A percentile compares a stretch with the other conserved stretches of the same genome.
These are phyloP conservation scores for Pasiphila rectangulata DNA, from an alignment of 2,888 invertebrate genomes.

Conservation along the genomic window DNA sequence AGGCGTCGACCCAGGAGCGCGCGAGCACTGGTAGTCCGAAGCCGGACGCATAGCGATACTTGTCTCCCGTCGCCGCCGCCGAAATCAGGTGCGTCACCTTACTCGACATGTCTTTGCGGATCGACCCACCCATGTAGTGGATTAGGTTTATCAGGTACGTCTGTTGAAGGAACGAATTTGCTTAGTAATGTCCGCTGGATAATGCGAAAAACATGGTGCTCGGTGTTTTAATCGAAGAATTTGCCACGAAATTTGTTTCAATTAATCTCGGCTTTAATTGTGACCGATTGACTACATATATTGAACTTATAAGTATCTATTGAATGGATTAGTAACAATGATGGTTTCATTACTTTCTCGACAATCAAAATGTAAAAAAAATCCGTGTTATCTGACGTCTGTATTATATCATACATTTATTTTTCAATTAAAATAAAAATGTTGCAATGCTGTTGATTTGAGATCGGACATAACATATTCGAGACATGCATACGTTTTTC, in stretches of 20 bases:
- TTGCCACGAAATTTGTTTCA: too few relatives aligned
- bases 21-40: conserved; percentile 94
- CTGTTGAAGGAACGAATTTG: conserved; percentile 68
- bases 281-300: too few relatives aligned
- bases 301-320: too few relatives aligned
- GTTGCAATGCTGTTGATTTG: conserved; percentile 15
- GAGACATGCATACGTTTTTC: conserved; percentile 28
- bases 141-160: conserved; percentile 92
- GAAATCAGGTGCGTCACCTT: conserved; percentile 97
- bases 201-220: conserved; percentile 11
- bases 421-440: not conserved
- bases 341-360: too few relatives aligned
- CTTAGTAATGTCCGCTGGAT: conserved; percentile 8
- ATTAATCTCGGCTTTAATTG: too few relatives aligned
- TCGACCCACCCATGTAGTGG: conserved; percentile 98
- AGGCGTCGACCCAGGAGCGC: conserved; percentile 91
- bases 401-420: not conserved
- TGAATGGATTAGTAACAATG: too few relatives aligned
- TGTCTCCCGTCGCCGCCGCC: conserved; percentile 92
- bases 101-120: conserved; percentile 93
- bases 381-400: too few relatives aligned
- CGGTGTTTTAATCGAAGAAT: too few relatives aligned
- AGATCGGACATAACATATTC: conserved; percentile 21
- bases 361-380: too few relatives aligned
- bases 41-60: conserved; percentile 95